Base-by-base conservation (phyloP, 2,888 invertebrate species). In the Pherbina coryleti region DNA sequence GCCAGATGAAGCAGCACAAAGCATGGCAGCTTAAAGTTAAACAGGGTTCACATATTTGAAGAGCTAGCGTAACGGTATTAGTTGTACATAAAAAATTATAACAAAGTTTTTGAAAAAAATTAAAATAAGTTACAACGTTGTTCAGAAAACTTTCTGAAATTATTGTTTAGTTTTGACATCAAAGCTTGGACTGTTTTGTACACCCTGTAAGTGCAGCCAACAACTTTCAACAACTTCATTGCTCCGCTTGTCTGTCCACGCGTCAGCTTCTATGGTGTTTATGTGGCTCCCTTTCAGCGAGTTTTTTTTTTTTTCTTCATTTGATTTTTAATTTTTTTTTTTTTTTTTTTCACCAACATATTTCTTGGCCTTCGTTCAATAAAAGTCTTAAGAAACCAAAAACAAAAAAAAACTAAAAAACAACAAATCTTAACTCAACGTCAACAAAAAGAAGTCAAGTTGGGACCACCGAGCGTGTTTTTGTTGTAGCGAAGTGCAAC, bases 381-480 rank as follows among this genome's bases (percentile, higher is more conserved):
- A 22, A 55, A 55, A 28, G 34, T 19, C 14, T 19, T n/a, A 34
- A 31, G n/a, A 34, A 31, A 34, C 5, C 2, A 70, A 51, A 25
- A 11, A 51, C 7, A 51, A 51, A 53, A 28, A 69, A 69, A 67
- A 67, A 67, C 9, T n/a, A 44, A 67, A 2, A 14, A 69, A 69
- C 31, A n/a, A 64, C 22, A 70, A 70, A 28, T 69, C 69, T 31
- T n/a, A 64, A 37, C 64, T 8, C 17, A 17, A n/a, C 34, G 9
- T 14, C 44, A 70, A 53, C 51, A 28, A 73, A 74, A 25, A 74
- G 7, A 49, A 74, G 31, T 74, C 49, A 74, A 62, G 64, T 75
- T 25, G 31, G 31, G 74, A 75, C 74, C 74, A 75, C 74, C 53
- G 64, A 51, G 31, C 28, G 53, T 5, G 64, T 53, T 51, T 62